Base-by-base conservation (phyloP, 2,113 vertebrate species). In the Gorilla gorilla region DNA sequence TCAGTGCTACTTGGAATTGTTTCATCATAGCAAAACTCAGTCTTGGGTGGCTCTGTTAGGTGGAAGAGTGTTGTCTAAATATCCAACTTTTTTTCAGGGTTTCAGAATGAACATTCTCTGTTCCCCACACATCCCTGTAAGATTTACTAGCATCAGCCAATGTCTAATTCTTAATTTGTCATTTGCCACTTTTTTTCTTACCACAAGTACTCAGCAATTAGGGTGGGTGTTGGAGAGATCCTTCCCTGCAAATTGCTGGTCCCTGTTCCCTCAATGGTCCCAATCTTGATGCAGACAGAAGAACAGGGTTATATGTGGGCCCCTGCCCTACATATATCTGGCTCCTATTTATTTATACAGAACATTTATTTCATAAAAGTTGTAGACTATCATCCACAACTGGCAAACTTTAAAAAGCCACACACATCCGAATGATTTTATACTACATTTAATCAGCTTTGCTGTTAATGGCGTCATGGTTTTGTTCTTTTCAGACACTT, bases 401-500 rank as follows among this genome's bases (percentile, higher is more conserved):
- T 2, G 13, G 57, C 88, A 75, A 75, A 30, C n/a, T 82, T 57
- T 70, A 89, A 83, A 90, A 75, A 50, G 12, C 6, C 25, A 68
- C 59, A 87, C 14, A 48, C 4, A 43, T 25, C 38, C 52, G 50
- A 61, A 83, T 23, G 25, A 1, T 68, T 96, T 86, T 25, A 5
- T 13, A 52, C 25, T 23, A 18, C 25, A 52, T 97, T 97, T 95
- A 94, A 90, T 95, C 8, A 18, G 38, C 25, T 35, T 50, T 93
- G 80, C 25, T 18, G 4, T 45, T 68, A 45, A 38, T 45, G 32
- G 11, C 35, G 61, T 8, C 68, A 12, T 14, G 22, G n/a, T 40
- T 94, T 89, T 55, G 2, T 55, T 52, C 20, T 84, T 57, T 45
- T 35, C 25, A 5, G 61, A 84, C 12, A n/a, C 4, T 50, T 50